Percentiles rank a stretch among this genome's conserved stretches.
These are phyloP conservation scores for Lucilia cuprina DNA, from an alignment of 1,140 invertebrate genomes.

Conservation along the genomic window DNA sequence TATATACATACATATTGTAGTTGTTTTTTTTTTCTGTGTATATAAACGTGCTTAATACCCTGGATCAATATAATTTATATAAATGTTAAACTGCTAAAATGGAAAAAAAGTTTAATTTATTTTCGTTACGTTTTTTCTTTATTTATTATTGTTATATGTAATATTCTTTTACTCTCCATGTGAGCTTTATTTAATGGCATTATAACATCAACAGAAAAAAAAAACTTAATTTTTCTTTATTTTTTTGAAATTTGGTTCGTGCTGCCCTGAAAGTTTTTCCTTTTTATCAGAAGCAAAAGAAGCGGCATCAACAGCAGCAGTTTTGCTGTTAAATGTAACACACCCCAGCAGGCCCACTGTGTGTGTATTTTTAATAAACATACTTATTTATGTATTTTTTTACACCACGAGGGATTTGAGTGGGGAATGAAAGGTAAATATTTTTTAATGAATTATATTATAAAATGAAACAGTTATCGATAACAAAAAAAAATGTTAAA, in stretches of 20 bases:
- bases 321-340: conserved; percentile 8
- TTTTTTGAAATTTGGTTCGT: neutral
- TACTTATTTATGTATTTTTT: too few relatives aligned
- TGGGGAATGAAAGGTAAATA: neutral
- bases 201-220: neutral
- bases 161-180: neutral
- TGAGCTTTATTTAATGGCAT: neutral
- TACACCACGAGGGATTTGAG: neutral
- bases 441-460: neutral
- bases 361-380: neutral
- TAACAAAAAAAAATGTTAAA: too few relatives aligned
- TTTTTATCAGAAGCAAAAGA: conserved; percentile 11
- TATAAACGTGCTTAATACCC: conserved; percentile 2
- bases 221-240: neutral
- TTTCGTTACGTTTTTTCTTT: neutral
- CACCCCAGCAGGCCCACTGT: conserved; percentile 8
- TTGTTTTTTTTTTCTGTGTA: neutral
- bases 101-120: neutral
- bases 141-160: neutral
- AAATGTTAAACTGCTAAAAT: conserved; percentile 2
- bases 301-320: neutral
- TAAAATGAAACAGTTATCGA: too few relatives aligned
- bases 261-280: neutral
- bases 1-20: neutral
- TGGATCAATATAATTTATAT: neutral